Evolutionary conservation across 2,797 vertebrate species (phyloP), one percentile per base, ranked within the genome.

Genomic region (Peromyscus attwateri): DNA sequence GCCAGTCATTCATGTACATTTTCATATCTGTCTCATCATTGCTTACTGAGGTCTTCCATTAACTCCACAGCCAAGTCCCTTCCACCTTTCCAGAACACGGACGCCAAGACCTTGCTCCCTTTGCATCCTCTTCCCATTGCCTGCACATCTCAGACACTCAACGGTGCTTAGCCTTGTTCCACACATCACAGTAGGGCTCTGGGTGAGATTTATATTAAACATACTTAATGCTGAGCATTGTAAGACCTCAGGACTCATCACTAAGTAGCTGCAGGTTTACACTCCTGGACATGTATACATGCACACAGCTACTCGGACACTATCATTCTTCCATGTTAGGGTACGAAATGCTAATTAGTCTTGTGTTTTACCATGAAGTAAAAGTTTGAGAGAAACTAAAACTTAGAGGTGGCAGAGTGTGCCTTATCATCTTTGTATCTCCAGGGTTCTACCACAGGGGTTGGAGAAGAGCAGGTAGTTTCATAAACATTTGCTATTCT

Each of bases 351-450:
- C 2, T 46, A 66, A 91, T 85, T 64, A 34, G 3, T 76, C 75
- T 91, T 64, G 13, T 71, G 9, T 87, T 91, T 27, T 71, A 62
- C 46, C 17, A n/a, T 2, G 46, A 34, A 85, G 12, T 68, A 1
- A 46, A 89, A 88, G 12, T 70, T 19, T 66, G 76, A 90, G 77
- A 82, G 55, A 43, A 57, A 92, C 29, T 46, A 85, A 92, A 95
- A 64, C 4, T 85, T 55, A 49, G 29, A 96, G 77, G 46, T 49
- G 3, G n/a, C 19, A 82, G 27, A 16, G 4, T 40, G 4, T 80
- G n/a, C 31, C 34, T 80, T 73, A 68, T 27, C 40, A 57, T 83
- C 71, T 77, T 75, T 55, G 3, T 31, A 43, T 85, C n/a, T 80
- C 95, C 23, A 29, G 75, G 73, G 34, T 76, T 85, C 46, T 64